Base-by-base conservation (phyloP, 2,113 vertebrate genomes). In the Rhinopithecus roxellana region DNA sequence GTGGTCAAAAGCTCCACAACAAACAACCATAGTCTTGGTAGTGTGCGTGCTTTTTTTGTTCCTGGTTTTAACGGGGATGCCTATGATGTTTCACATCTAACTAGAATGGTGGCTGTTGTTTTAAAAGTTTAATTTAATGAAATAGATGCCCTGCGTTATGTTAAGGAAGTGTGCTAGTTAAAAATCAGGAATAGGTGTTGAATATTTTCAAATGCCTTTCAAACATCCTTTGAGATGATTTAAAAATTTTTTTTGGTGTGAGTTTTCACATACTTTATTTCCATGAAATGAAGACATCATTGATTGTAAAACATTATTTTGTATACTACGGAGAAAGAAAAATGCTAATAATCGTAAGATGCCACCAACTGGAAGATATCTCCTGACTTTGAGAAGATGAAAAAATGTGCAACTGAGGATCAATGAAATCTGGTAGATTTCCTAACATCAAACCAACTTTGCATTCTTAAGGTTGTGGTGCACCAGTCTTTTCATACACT, bases 61-160 rank as follows among this genome's bases (percentile, higher is more conserved):
- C 67, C 90, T 98, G 89, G 98, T 98, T 17, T 64, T 98, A 23
- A 97, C 97, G 0, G 97, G 97, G 17, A 97, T 97, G 98, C 98
- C 98, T 1, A 86, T 96, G 93, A 95, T 93, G 88, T 89, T 97
- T 32, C 88, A 93, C 88, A 64, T 98, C 43, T 96, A 92, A 70
- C 32, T 1, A 0, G 3, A 2, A 27, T 2, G 3, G 25, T 8
- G 32, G 40, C 57, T 23, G 1, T 22, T 23, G 32, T 10, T 20
- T 17, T 0, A 32, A 32, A 64, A 30, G 61, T 64, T 64, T 64
- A 32, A 64, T 64, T 32, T 32, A 64, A 64, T 64, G 32, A 94
- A n/a, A 85, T 17, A 10, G 13, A 43, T 2, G 22, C 12, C 20
- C 27, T 4, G 32, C 52, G 22, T 80, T 55, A 48, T 12, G 23